Evolutionary conservation across 2,113 vertebrate species (phyloP).

Genomic region (Siniperca chuatsi): DNA sequence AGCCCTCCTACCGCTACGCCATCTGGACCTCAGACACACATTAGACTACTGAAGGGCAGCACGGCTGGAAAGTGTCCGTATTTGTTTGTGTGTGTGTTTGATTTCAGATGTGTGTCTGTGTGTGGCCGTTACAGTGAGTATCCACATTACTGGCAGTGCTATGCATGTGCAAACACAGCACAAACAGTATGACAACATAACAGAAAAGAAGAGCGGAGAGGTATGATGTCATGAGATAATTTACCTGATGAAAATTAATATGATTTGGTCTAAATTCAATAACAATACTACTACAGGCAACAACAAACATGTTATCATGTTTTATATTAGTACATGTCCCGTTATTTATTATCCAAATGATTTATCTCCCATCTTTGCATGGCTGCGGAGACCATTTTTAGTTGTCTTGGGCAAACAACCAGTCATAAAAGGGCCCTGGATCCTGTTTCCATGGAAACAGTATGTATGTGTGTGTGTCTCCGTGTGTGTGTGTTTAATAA

Average conservation of each 20-base stretch:
- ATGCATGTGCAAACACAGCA: conserved; percentile 35
- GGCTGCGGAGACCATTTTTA: conserved; percentile 74
- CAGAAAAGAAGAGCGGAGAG: not conserved
- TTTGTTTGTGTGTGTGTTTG: conserved; percentile 49
- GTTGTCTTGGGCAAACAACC: conserved; percentile 78
- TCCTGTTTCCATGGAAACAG: conserved; percentile 87
- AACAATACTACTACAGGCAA: conserved; percentile 17
- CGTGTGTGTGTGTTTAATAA: conserved; percentile 69
- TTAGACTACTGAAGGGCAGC: conserved; percentile 71
- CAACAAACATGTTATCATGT: conserved; percentile 28
- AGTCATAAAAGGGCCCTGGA: conserved; percentile 78
- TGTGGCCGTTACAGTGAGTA: conserved; percentile 40
- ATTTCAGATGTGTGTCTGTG: conserved; percentile 25
- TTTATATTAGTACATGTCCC: conserved; percentile 9
- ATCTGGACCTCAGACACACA: conserved; percentile 84
- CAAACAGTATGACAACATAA: conserved; percentile 35
- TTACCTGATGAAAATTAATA: conserved; percentile 20
- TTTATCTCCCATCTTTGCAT: conserved; percentile 67
- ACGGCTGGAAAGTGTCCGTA: conserved; percentile 64
- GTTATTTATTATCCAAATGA: conserved; percentile 63
- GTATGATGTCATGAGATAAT: conserved; percentile 9
- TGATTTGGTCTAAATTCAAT: conserved; percentile 2
- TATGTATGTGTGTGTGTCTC: conserved; percentile 56
- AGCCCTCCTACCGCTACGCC: conserved; percentile 80
- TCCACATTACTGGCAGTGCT: conserved; percentile 42